Percentiles rank a stretch among this genome's conserved stretches.
Conservation (phyloP, 2,113 vertebrate genomes). For the Lucifuga dentata region DNA sequence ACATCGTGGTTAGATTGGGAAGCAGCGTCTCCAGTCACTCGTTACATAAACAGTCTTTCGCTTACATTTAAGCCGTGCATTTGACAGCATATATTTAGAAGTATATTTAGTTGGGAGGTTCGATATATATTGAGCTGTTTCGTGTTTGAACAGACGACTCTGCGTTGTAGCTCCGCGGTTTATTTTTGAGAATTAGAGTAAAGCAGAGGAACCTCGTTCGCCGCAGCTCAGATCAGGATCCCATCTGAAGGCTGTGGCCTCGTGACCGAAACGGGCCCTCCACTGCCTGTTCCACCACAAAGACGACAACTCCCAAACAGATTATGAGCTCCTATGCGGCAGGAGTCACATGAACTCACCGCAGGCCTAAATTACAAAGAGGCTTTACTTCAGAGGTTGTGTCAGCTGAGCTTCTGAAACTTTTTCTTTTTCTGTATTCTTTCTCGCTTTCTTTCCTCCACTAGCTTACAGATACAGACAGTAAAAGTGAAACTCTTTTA, state of each 20-base stretch:
- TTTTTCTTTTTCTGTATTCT: slow-evolving; percentile 11
- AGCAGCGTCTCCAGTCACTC: slow-evolving; percentile 14
- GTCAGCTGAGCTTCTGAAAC: slow-evolving; percentile 37
- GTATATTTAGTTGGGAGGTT: slow-evolving; percentile 47
- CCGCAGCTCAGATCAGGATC: slow-evolving; percentile 58
- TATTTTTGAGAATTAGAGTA: slow-evolving; percentile 48
- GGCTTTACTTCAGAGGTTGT: slow-evolving; percentile 65
- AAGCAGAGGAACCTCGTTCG: slow-evolving; percentile 38
- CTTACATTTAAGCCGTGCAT: slow-evolving; percentile 52
- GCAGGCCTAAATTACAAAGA: slow-evolving; percentile 82
- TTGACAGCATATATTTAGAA: slow-evolving; percentile 5
- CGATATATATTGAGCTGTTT: slow-evolving; percentile 12
- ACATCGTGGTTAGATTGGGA: slow-evolving; percentile 20
- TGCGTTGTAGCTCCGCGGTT: slow-evolving; percentile 53
- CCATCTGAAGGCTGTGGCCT: slow-evolving; percentile 65
- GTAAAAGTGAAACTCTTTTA: background rate
- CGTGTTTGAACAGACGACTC: slow-evolving; percentile 36
- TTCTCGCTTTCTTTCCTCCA: background rate
- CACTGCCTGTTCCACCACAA: slow-evolving; percentile 65
- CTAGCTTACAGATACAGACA: slow-evolving; percentile 6
- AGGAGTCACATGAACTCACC: slow-evolving; percentile 76
- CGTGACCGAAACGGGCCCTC: slow-evolving; percentile 58
- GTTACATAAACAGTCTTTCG: slow-evolving; percentile 45
- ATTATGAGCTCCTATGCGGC: slow-evolving; percentile 75
- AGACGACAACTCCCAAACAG: slow-evolving; percentile 76